Evolutionary conservation across 2,888 invertebrate species (phyloP).

Genomic region (Dusona sp.): DNA sequence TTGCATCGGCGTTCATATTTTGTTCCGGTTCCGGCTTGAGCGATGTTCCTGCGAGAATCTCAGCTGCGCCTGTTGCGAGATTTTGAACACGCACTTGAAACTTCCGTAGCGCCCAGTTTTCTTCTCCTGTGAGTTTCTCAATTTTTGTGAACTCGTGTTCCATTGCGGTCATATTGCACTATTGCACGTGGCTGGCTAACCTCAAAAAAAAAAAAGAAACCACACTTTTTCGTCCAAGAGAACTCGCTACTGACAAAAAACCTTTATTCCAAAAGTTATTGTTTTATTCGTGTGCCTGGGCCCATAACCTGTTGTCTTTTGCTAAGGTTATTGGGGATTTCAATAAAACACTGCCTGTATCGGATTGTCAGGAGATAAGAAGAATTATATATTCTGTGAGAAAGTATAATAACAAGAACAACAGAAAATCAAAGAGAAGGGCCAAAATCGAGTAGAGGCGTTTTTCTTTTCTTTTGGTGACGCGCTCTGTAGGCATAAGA

Average conservation of each 20-base stretch:
- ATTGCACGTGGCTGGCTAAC: neutral
- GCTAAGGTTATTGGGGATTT: no score
- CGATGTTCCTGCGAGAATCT: neutral
- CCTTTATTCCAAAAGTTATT: no score
- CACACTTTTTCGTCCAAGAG: neutral
- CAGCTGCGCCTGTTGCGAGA: neutral
- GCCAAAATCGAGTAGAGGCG: no score
- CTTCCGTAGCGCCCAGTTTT: neutral
- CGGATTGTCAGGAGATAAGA: no score
- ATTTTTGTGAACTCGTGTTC: slow-evolving; percentile 3
- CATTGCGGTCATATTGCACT: slow-evolving; percentile 10
- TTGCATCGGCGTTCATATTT: neutral
- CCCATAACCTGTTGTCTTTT: neutral
- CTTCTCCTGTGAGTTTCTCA: slow-evolving; percentile 1
- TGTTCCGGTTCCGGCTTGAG: neutral
- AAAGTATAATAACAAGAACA: no score
- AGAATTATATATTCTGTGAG: no score
- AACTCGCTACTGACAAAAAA: neutral
- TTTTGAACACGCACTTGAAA: neutral
- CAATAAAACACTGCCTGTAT: no score
- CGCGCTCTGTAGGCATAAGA: no score
- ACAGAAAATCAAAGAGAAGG: no score
- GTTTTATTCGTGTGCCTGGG: neutral
- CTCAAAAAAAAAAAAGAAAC: neutral
- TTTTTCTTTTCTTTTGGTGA: no score